These are phyloP conservation scores for Asobara japonica DNA, from an alignment of 1,140 invertebrate species.

Conservation along the genomic window DNA sequence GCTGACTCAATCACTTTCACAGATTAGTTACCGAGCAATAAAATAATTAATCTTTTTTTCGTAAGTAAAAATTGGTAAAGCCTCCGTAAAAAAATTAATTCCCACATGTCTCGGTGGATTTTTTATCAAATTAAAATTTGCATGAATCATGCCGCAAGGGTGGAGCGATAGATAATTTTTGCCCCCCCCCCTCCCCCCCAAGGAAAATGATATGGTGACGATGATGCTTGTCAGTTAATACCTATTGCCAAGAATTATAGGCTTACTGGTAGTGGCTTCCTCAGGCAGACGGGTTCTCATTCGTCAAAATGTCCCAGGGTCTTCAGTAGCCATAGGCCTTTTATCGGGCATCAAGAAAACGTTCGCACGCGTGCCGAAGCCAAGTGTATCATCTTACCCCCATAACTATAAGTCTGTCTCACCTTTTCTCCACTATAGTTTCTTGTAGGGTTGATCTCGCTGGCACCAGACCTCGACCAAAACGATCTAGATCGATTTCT, in stretches of 20 bases:
- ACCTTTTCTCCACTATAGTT: not conserved
- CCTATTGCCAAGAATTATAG: not conserved
- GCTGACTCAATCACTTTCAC: no score
- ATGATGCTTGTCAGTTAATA: conserved; percentile 6
- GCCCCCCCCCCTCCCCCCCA: not conserved
- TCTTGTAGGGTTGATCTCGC: not conserved
- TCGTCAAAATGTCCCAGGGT: conserved; percentile 1
- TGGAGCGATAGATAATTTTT: not conserved
- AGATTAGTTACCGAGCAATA: no score
- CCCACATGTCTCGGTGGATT: not conserved
- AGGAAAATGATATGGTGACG: not conserved
- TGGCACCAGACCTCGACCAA: not conserved
- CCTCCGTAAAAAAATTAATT: no score
- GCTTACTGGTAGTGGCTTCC: not conserved
- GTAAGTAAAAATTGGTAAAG: no score
- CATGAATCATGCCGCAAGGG: not conserved
- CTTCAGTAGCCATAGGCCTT: not conserved
- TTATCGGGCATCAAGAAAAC: conserved; percentile 32
- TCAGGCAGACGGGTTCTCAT: conserved; percentile 3
- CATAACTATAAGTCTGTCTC: not conserved
- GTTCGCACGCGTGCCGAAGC: conserved; percentile 49
- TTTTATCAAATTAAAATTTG: not conserved
- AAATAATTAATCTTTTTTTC: no score
- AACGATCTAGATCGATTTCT: not conserved
- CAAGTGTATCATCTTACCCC: conserved; percentile 49